Percentiles rank a stretch among this genome's conserved stretches.
phyloP scores from a whole-genome alignment of 1,140 invertebrate genomes.

The Drosophila kikkawai region DNA sequence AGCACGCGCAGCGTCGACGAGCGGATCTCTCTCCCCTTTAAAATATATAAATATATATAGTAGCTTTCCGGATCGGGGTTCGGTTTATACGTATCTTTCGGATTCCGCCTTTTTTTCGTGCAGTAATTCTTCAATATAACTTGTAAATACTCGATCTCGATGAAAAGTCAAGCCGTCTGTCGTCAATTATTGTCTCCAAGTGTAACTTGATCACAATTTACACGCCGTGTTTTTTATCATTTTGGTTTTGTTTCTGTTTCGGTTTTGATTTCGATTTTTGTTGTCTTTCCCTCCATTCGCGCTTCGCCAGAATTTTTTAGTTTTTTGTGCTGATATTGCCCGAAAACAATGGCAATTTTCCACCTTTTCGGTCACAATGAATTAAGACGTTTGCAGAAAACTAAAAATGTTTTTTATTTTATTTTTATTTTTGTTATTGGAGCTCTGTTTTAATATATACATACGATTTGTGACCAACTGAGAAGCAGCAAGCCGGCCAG shows the following conservation, averaged over 20 bases:
- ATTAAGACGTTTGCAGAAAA: slow-evolving; percentile 37
- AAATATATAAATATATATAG: background rate
- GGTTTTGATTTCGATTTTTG: slow-evolving; percentile 13
- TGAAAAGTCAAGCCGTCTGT: slow-evolving; percentile 36
- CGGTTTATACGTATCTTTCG: slow-evolving; percentile 27
- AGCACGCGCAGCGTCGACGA: slow-evolving; percentile 75
- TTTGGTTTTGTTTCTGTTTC: slow-evolving; percentile 6
- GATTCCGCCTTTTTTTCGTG: slow-evolving; percentile 11
- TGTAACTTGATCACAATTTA: slow-evolving; percentile 61
- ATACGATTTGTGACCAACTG: slow-evolving; percentile 3
- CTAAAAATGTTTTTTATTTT: background rate
- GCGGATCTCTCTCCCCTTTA: slow-evolving; percentile 42
- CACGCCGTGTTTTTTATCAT: slow-evolving; percentile 22
- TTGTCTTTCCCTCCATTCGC: background rate
- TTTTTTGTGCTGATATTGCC: slow-evolving; percentile 38
- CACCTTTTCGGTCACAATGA: slow-evolving; percentile 16
- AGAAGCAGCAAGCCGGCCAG: slow-evolving; percentile 27
- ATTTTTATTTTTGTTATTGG: slow-evolving; percentile 25
- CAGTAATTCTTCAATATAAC: slow-evolving; percentile 18
- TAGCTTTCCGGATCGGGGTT: slow-evolving; percentile 9
- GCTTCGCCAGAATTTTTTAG: slow-evolving; percentile 4
- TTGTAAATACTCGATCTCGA: slow-evolving; percentile 11
- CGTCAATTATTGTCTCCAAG: slow-evolving; percentile 24
- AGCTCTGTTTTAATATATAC: slow-evolving; percentile 5
- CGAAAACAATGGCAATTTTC: slow-evolving; percentile 8